These are phyloP conservation scores for Clarias magur DNA, from an alignment of 2,113 vertebrate species.

Conservation along the genomic window DNA sequence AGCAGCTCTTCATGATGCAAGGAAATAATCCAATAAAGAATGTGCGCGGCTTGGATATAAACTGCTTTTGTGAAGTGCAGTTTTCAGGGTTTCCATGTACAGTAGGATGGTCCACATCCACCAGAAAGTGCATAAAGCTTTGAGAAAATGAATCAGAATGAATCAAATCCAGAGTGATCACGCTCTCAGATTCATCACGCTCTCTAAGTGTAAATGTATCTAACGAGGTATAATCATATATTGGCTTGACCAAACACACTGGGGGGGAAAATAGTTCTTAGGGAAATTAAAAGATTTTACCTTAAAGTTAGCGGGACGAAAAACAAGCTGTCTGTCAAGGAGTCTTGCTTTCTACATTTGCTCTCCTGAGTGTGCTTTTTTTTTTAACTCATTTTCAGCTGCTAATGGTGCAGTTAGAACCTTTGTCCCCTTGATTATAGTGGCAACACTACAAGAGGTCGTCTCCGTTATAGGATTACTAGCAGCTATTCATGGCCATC, in stretches of 20 bases:
- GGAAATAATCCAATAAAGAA: too few relatives aligned
- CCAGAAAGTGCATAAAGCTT: not conserved
- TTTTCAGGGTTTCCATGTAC: not conserved
- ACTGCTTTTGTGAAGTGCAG: too few relatives aligned
- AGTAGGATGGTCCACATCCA: not conserved
- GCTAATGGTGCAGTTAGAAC: conserved; percentile 15
- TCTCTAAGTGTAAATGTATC: not conserved
- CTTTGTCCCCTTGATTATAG: conserved; percentile 43
- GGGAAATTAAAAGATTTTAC: not conserved
- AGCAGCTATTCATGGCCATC: conserved; percentile 49
- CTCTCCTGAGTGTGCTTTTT: not conserved
- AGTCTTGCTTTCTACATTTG: not conserved
- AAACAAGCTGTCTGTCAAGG: not conserved
- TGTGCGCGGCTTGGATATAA: too few relatives aligned
- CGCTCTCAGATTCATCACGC: not conserved
- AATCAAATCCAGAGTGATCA: not conserved
- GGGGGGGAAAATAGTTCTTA: not conserved
- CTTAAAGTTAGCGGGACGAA: too few relatives aligned
- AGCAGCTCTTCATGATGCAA: not conserved
- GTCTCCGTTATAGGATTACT: conserved; percentile 44
- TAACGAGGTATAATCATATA: not conserved
- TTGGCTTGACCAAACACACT: not conserved
- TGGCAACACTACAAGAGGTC: conserved; percentile 37
- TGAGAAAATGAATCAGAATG: not conserved
- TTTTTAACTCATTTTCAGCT: not conserved